Percentiles rank a stretch among this genome's conserved stretches.
Evolutionary conservation across 2,113 vertebrate species (phyloP).

Genomic region (Conger conger): DNA sequence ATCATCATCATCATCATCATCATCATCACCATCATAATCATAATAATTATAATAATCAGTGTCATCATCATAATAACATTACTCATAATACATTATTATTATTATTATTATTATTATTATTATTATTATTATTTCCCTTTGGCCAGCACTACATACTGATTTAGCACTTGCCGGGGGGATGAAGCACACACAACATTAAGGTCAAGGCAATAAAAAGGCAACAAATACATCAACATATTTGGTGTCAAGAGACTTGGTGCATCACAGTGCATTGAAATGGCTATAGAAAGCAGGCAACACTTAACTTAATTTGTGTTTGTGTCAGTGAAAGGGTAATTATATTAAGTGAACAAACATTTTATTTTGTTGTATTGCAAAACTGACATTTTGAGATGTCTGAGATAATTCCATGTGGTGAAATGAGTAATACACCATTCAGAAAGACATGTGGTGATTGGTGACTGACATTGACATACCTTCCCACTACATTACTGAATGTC

Average conservation of each 20-base stretch:
- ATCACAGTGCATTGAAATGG: neutral
- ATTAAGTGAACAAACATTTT: neutral
- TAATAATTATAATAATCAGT: no score
- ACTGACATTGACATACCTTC: neutral
- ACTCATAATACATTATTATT: neutral
- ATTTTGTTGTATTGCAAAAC: neutral
- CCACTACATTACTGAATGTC: neutral
- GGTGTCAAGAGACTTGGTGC: neutral
- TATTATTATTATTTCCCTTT: neutral
- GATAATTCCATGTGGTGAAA: neutral
- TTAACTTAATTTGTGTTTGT: neutral
- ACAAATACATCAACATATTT: neutral
- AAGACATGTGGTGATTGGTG: neutral
- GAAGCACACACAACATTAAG: neutral
- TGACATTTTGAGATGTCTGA: neutral
- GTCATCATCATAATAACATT: neutral
- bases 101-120: slow-evolving; percentile 6
- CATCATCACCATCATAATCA: neutral
- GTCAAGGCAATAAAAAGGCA: slow-evolving; percentile 1
- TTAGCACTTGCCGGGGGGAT: neutral
- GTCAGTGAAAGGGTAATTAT: neutral
- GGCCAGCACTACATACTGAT: neutral
- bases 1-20: neutral
- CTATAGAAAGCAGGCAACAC: neutral
- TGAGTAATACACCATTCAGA: neutral